Conservation (phyloP, 2,888 invertebrate genomes). For the Frankliniella fusca region DNA sequence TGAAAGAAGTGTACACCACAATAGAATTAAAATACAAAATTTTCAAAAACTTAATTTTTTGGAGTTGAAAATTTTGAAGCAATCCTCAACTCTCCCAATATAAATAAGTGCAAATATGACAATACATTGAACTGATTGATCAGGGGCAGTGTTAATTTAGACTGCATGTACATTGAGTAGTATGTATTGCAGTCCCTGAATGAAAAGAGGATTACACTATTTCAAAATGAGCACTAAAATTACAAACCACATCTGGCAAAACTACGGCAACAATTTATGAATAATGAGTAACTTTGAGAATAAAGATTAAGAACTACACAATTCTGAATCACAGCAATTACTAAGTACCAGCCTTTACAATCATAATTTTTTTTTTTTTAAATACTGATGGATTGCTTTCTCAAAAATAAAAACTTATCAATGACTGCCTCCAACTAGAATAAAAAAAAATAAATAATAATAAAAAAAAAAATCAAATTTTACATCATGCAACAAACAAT, state of each 20-base stretch:
- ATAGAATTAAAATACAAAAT: neutral
- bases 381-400: neutral
- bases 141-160: neutral
- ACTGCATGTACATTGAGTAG: neutral
- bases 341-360: slow-evolving; percentile 19
- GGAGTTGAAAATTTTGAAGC: neutral
- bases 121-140: neutral
- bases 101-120: neutral
- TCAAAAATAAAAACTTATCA: no score
- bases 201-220: neutral
- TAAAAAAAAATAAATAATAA: no score
- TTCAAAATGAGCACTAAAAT: neutral
- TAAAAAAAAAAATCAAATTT: neutral
- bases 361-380: neutral
- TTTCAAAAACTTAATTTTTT: no score
- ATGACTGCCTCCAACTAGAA: no score
- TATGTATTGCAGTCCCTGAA: no score
- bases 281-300: slow-evolving; percentile 6
- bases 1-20: no score
- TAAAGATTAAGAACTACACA: neutral
- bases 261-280: neutral
- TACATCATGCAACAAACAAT: neutral
- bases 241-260: neutral
- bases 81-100: neutral
- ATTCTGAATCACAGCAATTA: slow-evolving; percentile 20